A percentile compares a stretch with the other conserved stretches of the same genome.
These are phyloP conservation scores for Zoanthus gigantus DNA, from an alignment of 92 coral and sea anemone species.

Conservation along the genomic window DNA sequence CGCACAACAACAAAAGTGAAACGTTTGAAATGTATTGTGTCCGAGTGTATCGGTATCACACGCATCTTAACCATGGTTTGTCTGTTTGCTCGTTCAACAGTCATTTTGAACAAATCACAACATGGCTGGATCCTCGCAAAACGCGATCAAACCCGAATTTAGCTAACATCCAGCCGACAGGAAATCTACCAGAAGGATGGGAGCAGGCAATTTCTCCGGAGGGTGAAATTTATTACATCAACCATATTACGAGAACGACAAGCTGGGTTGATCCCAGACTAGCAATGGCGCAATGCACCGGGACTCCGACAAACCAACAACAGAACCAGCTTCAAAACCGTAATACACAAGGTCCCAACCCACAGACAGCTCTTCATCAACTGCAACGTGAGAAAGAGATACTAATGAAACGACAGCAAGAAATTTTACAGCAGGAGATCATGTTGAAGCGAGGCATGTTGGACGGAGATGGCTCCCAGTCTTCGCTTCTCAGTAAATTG, in stretches of 20 bases:
- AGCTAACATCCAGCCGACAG: constrained; percentile 68
- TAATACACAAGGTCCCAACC: constrained; percentile 60
- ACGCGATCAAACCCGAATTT: constrained; percentile 96
- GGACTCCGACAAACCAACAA: constrained; percentile 25
- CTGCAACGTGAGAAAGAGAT: constrained; percentile 92
- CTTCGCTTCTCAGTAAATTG: constrained; percentile 87
- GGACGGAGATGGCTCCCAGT: constrained; percentile 82
- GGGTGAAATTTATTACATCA: constrained; percentile 93
- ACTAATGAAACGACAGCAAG: constrained; percentile 86
- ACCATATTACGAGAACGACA: constrained; percentile 89
- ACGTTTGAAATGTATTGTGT: not conserved
- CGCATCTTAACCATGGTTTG: constrained; percentile 30
- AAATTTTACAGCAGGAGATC: constrained; percentile 91
- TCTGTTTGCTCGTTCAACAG: constrained; percentile 69
- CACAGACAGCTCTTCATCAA: constrained; percentile 79
- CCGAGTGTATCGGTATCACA: not conserved
- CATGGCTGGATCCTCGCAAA: constrained; percentile 98
- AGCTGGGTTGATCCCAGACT: constrained; percentile 97
- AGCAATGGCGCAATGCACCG: constrained; percentile 70
- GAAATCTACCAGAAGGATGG: constrained; percentile 94
- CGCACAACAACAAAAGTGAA: constrained; percentile 29
- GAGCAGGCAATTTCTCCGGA: constrained; percentile 97
- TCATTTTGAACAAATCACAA: constrained; percentile 93
- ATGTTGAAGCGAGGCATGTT: constrained; percentile 91
- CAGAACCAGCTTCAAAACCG: constrained; percentile 55